Percentiles rank a stretch among this genome's conserved stretches.
These are phyloP conservation scores for Drosophila watanabei DNA, from an alignment of 1,140 invertebrate species.

Conservation along the genomic window DNA sequence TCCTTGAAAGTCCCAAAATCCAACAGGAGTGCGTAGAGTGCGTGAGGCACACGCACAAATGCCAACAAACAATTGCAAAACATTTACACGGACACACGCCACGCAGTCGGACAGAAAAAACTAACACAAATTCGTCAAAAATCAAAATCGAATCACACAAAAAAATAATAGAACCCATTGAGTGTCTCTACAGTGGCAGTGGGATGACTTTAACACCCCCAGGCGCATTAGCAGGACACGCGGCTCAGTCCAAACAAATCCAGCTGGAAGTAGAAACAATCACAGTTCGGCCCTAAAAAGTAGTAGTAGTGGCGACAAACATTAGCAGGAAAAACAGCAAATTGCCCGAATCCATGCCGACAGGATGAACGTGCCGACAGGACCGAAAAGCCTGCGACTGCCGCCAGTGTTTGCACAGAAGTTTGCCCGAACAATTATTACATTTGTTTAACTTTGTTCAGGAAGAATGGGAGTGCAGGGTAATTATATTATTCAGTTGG, in stretches of 20 bases:
- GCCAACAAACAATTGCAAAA: constrained; percentile 81
- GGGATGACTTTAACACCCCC: constrained; percentile 77
- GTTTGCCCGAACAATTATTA: constrained; percentile 81
- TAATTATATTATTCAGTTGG: constrained; percentile 40
- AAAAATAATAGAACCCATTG: constrained; percentile 50
- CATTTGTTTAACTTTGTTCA: constrained; percentile 78
- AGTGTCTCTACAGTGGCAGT: constrained; percentile 6
- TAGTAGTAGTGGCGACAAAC: constrained; percentile 61
- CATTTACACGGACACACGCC: constrained; percentile 76
- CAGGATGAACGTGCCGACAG: constrained; percentile 46
- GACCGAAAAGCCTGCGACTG: constrained; percentile 40
- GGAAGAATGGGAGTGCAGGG: constrained; percentile 23
- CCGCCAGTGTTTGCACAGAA: constrained; percentile 73
- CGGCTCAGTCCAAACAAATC: constrained; percentile 54
- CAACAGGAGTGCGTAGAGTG: constrained; percentile 36
- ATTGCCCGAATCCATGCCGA: constrained; percentile 73
- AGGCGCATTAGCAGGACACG: constrained; percentile 74
- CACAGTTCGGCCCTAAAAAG: constrained; percentile 62
- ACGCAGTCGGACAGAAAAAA: constrained; percentile 41
- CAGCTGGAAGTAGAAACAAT: constrained; percentile 67
- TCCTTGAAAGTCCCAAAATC: constrained; percentile 35
- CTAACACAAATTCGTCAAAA: constrained; percentile 74
- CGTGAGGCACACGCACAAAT: constrained; percentile 77
- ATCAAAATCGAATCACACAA: constrained; percentile 80
- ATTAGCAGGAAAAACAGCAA: constrained; percentile 66